phyloP scores from a whole-genome alignment of 2,888 invertebrate species.

The Morpho deidamia region DNA sequence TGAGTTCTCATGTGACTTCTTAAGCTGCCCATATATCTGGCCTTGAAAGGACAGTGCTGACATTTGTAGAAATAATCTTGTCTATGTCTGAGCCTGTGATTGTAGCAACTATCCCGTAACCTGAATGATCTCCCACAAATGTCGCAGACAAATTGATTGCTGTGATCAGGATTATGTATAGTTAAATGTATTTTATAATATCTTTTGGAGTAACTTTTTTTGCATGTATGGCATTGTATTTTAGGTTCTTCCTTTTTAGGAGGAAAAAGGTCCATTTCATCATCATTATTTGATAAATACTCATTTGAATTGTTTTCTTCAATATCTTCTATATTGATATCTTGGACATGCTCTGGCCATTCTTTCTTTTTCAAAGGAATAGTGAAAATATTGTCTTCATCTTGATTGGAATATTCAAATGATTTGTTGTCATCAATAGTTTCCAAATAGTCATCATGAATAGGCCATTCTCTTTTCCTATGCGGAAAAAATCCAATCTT shows the following conservation, averaged over 20 bases:
- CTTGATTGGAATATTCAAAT: neutral
- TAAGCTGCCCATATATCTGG: slow-evolving; percentile 34
- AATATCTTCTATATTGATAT: too few relatives aligned
- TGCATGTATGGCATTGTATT: slow-evolving; percentile 37
- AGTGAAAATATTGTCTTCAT: neutral
- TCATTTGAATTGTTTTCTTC: too few relatives aligned
- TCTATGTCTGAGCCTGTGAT: slow-evolving; percentile 38
- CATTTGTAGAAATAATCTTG: slow-evolving; percentile 39
- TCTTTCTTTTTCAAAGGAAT: slow-evolving; percentile 2
- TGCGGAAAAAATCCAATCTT: too few relatives aligned
- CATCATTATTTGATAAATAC: too few relatives aligned
- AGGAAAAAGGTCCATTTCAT: too few relatives aligned
- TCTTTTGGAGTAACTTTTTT: slow-evolving; percentile 35
- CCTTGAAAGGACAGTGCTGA: slow-evolving; percentile 40
- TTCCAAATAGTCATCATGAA: too few relatives aligned
- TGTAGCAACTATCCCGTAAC: slow-evolving; percentile 38
- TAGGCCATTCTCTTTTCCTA: too few relatives aligned
- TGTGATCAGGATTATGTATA: slow-evolving; percentile 38
- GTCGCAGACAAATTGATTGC: slow-evolving; percentile 37
- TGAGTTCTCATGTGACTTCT: slow-evolving; percentile 41
- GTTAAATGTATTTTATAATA: slow-evolving; percentile 38
- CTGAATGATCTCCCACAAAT: slow-evolving; percentile 40
- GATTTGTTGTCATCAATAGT: too few relatives aligned
- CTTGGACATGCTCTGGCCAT: slow-evolving; percentile 10
- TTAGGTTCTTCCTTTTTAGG: slow-evolving; percentile 16